phyloP scores from a whole-genome alignment of 2,113 vertebrate genomes.

The Chloropsis hardwickii region DNA sequence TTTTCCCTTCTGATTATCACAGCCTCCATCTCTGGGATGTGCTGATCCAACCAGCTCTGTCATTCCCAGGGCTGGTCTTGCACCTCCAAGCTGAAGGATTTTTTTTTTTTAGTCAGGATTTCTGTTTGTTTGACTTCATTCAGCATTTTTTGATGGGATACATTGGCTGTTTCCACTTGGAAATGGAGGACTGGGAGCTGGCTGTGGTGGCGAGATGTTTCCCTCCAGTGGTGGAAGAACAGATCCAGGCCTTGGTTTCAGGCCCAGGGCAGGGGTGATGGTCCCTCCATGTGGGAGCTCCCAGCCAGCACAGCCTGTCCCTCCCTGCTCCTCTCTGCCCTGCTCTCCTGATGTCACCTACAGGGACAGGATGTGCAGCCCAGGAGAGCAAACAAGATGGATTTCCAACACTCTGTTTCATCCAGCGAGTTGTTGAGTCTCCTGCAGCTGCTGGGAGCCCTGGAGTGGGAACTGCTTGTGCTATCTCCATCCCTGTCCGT shows the following conservation, averaged over 20 bases:
- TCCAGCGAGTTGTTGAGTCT: neutral
- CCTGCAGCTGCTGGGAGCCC: neutral
- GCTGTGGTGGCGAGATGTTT: slow-evolving; percentile 20
- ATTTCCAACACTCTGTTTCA: neutral
- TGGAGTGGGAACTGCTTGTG: neutral
- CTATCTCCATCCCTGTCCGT: neutral
- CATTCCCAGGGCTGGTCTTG: neutral
- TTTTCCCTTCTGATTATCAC: neutral
- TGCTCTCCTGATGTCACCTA: neutral
- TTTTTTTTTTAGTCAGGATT: neutral
- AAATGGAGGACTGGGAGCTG: neutral
- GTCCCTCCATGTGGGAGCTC: neutral
- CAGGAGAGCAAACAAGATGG: neutral
- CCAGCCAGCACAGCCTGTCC: neutral
- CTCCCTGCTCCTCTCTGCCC: neutral
- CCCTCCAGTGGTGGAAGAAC: slow-evolving; percentile 49
- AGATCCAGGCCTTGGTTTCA: neutral
- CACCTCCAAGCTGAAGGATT: neutral
- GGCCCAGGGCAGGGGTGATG: neutral
- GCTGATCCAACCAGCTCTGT: neutral
- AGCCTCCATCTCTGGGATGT: neutral
- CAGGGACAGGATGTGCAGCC: neutral
- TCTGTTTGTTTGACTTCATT: neutral
- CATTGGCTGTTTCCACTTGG: neutral
- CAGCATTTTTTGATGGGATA: neutral